Evolutionary conservation across 2,797 vertebrate species (phyloP), one percentile per base, ranked within the genome.

Genomic region (Apogon hyalosoma): DNA sequence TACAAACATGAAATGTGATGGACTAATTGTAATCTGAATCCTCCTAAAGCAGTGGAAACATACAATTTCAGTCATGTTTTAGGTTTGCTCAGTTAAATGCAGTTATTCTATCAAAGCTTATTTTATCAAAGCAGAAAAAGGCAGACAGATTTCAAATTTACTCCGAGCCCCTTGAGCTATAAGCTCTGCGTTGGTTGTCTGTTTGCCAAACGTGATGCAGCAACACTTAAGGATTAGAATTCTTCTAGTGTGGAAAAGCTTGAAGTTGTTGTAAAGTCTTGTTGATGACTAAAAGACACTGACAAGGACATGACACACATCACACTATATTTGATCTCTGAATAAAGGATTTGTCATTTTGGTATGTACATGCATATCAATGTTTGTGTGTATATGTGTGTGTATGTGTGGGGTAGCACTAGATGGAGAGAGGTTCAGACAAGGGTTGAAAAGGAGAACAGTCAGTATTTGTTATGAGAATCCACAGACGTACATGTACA

Each of bases 161-260:
- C 75, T 81, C 70, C 45, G 61, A 79, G 77, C 61, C 68, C 68
- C 73, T 83, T 75, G 72, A 85, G 82, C 76, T 55, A 49, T 73
- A 75, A 86, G 75, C 73, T 70, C 54, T 12, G 43, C 75, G 79
- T 68, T 62, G 64, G 49, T 73, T 85, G 66, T 77, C 73, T 85
- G 80, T 86, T 85, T 86, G 76, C 80, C 69, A 72, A 83, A 79
- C 64, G 63, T 78, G 84, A 85, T 79, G 56, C 58, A 75, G 79
- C 69, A 82, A 76, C 63, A 81, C 75, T 84, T 79, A 42, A 59
- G 69, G 71, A 82, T 77, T 73, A 69, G 9, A 73, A 70, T 64
- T 80, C 48, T 60, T 78, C 62, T 36, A 21, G 48, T 54, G 54
- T 55, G 61, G 59, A 60, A 74, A 68, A 75, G 62, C 83, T 53